Evolutionary conservation across 2,113 vertebrate genomes (phyloP).

Genomic region (Recurvirostra avosetta): DNA sequence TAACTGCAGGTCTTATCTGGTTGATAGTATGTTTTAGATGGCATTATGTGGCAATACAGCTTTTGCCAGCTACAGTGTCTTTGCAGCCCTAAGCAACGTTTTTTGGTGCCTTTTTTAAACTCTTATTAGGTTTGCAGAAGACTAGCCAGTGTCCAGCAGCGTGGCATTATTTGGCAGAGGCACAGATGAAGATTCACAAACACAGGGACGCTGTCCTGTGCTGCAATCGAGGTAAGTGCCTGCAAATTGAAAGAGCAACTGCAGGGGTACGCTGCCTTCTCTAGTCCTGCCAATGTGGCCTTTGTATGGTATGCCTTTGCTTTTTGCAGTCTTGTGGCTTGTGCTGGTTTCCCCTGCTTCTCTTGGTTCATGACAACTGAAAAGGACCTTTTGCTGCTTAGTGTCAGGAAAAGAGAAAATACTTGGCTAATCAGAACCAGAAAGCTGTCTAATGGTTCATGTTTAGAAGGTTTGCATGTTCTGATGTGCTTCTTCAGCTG

Average conservation of each 20-base stretch:
- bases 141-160: slow-evolving; percentile 71
- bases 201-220: slow-evolving; percentile 76
- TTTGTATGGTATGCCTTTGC: not conserved
- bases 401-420: not conserved
- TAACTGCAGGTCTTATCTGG: not conserved
- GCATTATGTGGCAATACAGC: not conserved
- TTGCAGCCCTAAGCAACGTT: not conserved
- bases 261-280: not conserved
- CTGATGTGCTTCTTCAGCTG: not conserved
- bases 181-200: slow-evolving; percentile 85
- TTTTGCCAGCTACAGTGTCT: not conserved
- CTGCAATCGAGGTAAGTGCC: slow-evolving; percentile 82
- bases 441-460: not conserved
- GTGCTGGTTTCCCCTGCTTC: not conserved
- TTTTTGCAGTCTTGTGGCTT: not conserved
- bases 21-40: not conserved
- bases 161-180: slow-evolving; percentile 83
- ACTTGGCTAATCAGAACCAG: not conserved
- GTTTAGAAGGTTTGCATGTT: not conserved
- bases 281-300: not conserved
- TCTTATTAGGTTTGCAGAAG: slow-evolving; percentile 79
- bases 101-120: not conserved
- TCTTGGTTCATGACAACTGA: not conserved
- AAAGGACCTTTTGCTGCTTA: not conserved
- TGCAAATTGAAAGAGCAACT: not conserved